Evolutionary conservation across 1,140 invertebrate genomes (phyloP), one percentile per base, ranked within the genome.

Genomic region (Armadillidium nasatum): DNA sequence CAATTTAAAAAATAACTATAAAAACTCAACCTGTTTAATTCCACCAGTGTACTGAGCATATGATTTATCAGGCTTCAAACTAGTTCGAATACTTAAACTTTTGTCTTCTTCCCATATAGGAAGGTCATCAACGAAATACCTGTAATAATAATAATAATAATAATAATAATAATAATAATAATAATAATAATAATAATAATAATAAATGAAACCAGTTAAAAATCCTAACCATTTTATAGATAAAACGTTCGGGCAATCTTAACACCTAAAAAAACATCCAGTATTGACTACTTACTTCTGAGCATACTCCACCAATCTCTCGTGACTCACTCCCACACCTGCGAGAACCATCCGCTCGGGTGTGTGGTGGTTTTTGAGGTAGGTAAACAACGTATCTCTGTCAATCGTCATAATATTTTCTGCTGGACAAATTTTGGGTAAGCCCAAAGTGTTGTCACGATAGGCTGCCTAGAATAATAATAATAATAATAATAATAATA

Each of bases 291-390:
- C 50, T 60, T 60, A 85, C 82, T 85, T 86, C 72, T 87, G 78
- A 46, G 83, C 83, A 72, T 81, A 76, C 78, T 88, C 87, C 7
- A 90, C 86, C 23, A 91, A 22, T 91, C 84, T 75, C 85, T 90
- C 86, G 82, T 92, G 91, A 21, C 91, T 90, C 81, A 95, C 90
- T 50, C 95, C 95, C 78, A 96, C 94, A 77, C 95, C 97, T 68
- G 94, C 43, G 99, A 87, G 22, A 99, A 96, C 96, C 91, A 98
- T 98, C 81, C 95, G 87, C 44, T 89, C 87, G 0, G 96, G 96
- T n/a, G 89, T 89, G 84, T 94, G 96, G 85, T 97, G 93, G 84
- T 93, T 89, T 81, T 92, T 93, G 79, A 99, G 87, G 86, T 93
- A 99, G 9, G 92, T 92, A 71, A 95, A 89, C 54, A 99, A 85